Evolutionary conservation across 2,113 vertebrate genomes (phyloP), one percentile per base, ranked within the genome.

Genomic region (Triplophysa tibetana): DNA sequence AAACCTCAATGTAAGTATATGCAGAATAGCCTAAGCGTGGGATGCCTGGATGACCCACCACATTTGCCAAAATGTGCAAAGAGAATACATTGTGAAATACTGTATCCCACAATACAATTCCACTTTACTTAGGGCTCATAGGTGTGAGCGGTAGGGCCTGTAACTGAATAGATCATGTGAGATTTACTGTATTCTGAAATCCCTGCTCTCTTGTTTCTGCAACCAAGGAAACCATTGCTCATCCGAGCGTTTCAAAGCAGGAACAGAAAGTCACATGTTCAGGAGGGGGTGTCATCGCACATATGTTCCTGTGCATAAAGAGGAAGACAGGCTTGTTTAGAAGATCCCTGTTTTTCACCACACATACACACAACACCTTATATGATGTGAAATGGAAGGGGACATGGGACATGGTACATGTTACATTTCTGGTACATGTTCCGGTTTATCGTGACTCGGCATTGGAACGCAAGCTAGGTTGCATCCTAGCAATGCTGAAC

Each of bases 151-250:
- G 33, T 54, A 54, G 52, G 21, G 54, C 29, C 67, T 69, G 24
- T 19, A 3, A 9, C 38, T 65, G 74, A 81, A 81, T 77, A 56
- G 70, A 48, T 87, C 88, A 85, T 78, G 75, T 88, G 86, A 81
- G 84, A 10, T 54, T n/a, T 26, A 54, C 79, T 66, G 77, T 77
- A 73, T 68, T 76, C 33, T 68, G 58, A 54, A 61, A 38, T n/a
- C 82, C 81, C 82, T 83, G 48, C 81, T 52, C 63, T 38, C 58
- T 17, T 62, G 19, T 2, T 9, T 24, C 58, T 21, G 54, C 76
- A 82, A 83, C 81, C 33, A 80, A 78, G 67, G 16, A 24, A 77
- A 86, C 77, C 77, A 70, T 75, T 14, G 69, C 69, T 73, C 70
- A 43, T 83, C 63, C 33, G 52, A 54, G 68, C 61, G 4, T 43